Evolutionary conservation across 2,888 invertebrate genomes (phyloP).

Genomic region (Carterocephalus palaemon): DNA sequence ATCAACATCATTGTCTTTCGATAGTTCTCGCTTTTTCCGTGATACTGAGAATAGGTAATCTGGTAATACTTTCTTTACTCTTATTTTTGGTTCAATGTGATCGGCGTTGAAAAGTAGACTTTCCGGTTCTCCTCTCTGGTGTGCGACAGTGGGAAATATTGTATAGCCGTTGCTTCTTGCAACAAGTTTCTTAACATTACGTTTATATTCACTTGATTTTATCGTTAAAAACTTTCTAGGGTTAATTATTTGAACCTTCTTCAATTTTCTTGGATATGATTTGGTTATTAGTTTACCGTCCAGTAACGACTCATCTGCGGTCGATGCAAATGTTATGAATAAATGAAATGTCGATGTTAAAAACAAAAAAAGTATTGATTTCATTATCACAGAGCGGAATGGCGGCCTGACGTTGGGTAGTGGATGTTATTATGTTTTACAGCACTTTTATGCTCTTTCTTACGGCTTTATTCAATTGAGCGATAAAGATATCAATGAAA

Average conservation of each 20-base stretch:
- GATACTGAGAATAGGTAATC: conserved; percentile 30
- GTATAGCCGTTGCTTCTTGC: conserved; percentile 39
- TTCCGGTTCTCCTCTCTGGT: conserved; percentile 36
- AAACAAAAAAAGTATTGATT: conserved; percentile 33
- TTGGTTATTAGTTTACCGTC: conserved; percentile 27
- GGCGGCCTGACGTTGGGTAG: background rate
- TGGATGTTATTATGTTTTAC: conserved; percentile 34
- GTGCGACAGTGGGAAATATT: conserved; percentile 40
- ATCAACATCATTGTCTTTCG: conserved; percentile 1
- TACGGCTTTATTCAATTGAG: conserved; percentile 28
- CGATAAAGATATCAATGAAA: conserved; percentile 41
- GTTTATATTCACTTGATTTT: conserved; percentile 16
- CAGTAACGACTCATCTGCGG: conserved; percentile 25
- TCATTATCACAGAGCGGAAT: conserved; percentile 38
- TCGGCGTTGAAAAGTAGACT: conserved; percentile 46
- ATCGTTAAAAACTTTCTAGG: conserved; percentile 41
- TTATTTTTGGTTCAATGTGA: conserved; percentile 35
- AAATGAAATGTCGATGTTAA: conserved; percentile 21
- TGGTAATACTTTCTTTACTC: conserved; percentile 49
- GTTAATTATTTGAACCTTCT: conserved; percentile 42
- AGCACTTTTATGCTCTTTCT: conserved; percentile 34
- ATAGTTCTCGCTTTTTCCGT: conserved; percentile 28
- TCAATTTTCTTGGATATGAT: conserved; percentile 42
- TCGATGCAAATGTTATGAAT: conserved; percentile 15
- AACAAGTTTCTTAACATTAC: conserved; percentile 21